Evolutionary conservation across 2,888 invertebrate genomes (phyloP).

Genomic region (Oscheius sp.): DNA sequence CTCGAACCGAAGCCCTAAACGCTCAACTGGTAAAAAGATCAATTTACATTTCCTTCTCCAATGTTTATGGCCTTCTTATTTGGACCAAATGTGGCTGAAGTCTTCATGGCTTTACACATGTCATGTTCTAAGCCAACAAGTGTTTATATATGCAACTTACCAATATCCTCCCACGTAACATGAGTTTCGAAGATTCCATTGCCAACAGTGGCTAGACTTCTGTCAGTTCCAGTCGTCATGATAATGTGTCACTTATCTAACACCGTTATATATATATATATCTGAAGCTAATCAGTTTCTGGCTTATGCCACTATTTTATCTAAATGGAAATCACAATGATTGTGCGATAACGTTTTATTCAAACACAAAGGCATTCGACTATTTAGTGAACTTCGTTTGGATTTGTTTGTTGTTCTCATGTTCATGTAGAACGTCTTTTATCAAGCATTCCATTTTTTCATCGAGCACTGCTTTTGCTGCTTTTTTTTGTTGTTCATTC

Average conservation of each 20-base stretch:
- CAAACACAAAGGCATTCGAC: too few species aligned
- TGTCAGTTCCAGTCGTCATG: background rate
- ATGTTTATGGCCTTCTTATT: constrained; percentile 35
- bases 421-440: constrained; percentile 9
- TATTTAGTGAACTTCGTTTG: too few species aligned
- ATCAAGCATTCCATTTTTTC: constrained; percentile 20
- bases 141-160: background rate
- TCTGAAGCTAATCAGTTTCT: too few species aligned
- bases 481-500: constrained; percentile 4
- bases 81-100: constrained; percentile 36
- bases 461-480: background rate
- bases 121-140: constrained; percentile 22
- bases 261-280: too few species aligned
- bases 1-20: constrained; percentile 39
- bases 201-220: constrained; percentile 6
- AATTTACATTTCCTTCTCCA: constrained; percentile 36
- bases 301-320: too few species aligned
- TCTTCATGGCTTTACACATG: constrained; percentile 30
- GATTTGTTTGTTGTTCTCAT: too few species aligned
- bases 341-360: too few species aligned
- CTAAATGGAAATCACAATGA: too few species aligned
- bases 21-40: background rate
- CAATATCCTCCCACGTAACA: constrained; percentile 40
- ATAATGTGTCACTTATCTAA: too few species aligned
- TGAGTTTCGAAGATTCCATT: constrained; percentile 38